Conservation (phyloP, 2,113 vertebrate genomes). For the Willisornis vidua region DNA sequence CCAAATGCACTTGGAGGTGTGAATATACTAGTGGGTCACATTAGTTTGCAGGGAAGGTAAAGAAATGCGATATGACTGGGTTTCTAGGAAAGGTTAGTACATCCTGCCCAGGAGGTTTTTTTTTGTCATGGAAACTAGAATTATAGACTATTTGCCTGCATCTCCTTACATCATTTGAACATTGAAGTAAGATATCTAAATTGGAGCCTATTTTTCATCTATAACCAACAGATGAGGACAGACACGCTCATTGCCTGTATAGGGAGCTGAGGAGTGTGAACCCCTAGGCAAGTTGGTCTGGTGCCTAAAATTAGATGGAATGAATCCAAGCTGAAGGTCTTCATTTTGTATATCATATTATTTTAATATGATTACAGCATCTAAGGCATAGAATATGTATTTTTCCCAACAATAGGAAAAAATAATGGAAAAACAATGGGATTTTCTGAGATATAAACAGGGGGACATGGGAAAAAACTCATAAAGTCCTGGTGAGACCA, state of each 20-base stretch:
- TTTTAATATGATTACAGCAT: conserved; percentile 54
- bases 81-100: conserved; percentile 9
- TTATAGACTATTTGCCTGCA: background rate
- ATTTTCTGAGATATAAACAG: background rate
- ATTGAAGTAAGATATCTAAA: conserved; percentile 45
- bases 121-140: conserved; percentile 10
- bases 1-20: background rate
- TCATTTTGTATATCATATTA: conserved; percentile 34
- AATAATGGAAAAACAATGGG: background rate
- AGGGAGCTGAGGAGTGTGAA: conserved; percentile 4
- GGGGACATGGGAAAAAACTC: background rate
- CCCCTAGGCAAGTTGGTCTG: conserved; percentile 41
- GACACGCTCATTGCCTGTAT: background rate
- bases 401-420: background rate
- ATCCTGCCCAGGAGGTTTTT: background rate
- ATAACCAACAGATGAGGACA: conserved; percentile 38
- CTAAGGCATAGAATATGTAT: background rate
- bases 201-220: conserved; percentile 29
- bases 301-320: conserved; percentile 35
- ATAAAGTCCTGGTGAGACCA: background rate
- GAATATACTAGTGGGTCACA: background rate
- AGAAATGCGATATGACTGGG: background rate
- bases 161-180: conserved; percentile 12
- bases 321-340: conserved; percentile 39
- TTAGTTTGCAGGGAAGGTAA: background rate